These are phyloP conservation scores for Holothuria scabra DNA, from an alignment of 53 echinoderm and acorn worm species.

Conservation along the genomic window DNA sequence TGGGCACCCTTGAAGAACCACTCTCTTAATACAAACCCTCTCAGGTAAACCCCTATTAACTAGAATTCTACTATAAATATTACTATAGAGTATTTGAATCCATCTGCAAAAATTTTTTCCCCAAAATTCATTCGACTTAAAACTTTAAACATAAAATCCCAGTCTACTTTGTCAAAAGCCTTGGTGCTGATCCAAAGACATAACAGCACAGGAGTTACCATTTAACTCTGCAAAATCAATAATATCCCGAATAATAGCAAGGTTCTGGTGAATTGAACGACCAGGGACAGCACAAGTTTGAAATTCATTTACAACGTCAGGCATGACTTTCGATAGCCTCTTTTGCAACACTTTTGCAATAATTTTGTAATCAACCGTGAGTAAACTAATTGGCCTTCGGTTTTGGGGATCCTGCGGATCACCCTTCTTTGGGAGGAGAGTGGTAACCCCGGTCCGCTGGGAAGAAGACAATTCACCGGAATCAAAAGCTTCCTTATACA, in stretches of 20 bases:
- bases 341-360: constrained; percentile 52
- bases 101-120: constrained; percentile 8
- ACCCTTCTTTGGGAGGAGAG: constrained; percentile 48
- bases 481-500: constrained; percentile 30
- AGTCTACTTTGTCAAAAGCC: too few species aligned
- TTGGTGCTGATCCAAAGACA: too few species aligned
- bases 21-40: not conserved
- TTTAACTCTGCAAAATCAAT: too few species aligned
- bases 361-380: constrained; percentile 69
- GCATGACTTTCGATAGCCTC: constrained; percentile 22
- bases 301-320: constrained; percentile 27
- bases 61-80: too few species aligned
- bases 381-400: constrained; percentile 58
- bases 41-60: constrained; percentile 12
- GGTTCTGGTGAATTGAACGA: too few species aligned
- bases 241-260: too few species aligned
- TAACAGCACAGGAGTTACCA: too few species aligned
- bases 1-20: constrained; percentile 43
- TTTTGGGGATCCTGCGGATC: too few species aligned
- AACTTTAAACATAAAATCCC: too few species aligned
- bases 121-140: constrained; percentile 31
- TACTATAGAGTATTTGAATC: constrained; percentile 43
- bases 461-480: constrained; percentile 20
- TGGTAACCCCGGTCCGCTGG: constrained; percentile 57
- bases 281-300: too few species aligned